Percentiles rank a stretch among this genome's conserved stretches.
These are phyloP conservation scores for Neodontobutis hainanensis DNA, from an alignment of 2,113 vertebrate genomes.

Conservation along the genomic window DNA sequence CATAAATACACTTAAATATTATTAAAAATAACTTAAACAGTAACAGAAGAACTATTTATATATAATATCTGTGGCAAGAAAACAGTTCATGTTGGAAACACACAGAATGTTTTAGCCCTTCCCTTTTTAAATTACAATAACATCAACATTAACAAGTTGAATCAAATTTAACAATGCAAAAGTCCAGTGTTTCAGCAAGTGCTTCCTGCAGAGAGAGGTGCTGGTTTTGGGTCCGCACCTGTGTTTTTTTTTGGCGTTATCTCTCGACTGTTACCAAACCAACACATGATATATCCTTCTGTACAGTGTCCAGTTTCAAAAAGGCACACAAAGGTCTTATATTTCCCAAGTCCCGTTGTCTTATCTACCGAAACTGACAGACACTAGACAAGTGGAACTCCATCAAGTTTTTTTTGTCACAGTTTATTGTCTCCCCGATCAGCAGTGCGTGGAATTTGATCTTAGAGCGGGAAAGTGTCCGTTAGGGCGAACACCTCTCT, in stretches of 20 bases:
- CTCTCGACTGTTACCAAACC: slow-evolving; percentile 49
- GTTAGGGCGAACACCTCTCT: slow-evolving; percentile 49
- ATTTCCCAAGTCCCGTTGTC: slow-evolving; percentile 29
- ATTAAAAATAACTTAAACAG: slow-evolving; percentile 78
- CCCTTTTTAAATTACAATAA: slow-evolving; percentile 71
- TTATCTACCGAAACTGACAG: slow-evolving; percentile 50
- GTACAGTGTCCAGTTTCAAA: slow-evolving; percentile 49
- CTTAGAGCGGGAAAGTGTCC: slow-evolving; percentile 57
- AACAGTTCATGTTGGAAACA: slow-evolving; percentile 62
- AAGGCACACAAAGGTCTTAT: slow-evolving; percentile 44
- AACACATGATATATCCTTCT: slow-evolving; percentile 51
- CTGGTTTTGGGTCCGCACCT: slow-evolving; percentile 54
- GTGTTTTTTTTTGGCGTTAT: slow-evolving; percentile 36
- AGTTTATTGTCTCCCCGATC: slow-evolving; percentile 29
- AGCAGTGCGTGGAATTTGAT: slow-evolving; percentile 65
- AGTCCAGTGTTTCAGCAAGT: slow-evolving; percentile 77
- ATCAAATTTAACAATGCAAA: slow-evolving; percentile 63
- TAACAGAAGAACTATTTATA: slow-evolving; percentile 71
- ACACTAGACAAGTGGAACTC: slow-evolving; percentile 61
- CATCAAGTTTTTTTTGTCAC: slow-evolving; percentile 24
- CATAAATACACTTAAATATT: slow-evolving; percentile 82
- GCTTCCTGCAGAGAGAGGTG: slow-evolving; percentile 63
- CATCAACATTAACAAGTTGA: slow-evolving; percentile 62
- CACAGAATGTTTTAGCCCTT: slow-evolving; percentile 68
- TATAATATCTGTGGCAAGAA: slow-evolving; percentile 54